A percentile compares a stretch with the other conserved stretches of the same genome.
phyloP scores from a whole-genome alignment of 2,888 invertebrate genomes.

The Sarcophaga rosellei region DNA sequence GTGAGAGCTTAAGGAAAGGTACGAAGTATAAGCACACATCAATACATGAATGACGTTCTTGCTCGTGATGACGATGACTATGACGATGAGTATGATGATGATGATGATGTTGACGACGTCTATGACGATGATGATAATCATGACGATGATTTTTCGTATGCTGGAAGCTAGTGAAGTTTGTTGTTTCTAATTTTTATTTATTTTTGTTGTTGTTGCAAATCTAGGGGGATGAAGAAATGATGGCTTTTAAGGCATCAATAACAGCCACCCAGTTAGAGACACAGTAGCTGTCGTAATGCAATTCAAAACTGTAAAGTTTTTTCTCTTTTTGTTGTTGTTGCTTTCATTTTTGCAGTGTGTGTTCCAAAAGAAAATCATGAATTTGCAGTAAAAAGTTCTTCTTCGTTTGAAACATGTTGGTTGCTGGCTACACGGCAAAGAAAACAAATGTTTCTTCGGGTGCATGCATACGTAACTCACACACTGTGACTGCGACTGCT shows the following conservation, averaged over 20 bases:
- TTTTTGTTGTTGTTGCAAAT: neutral
- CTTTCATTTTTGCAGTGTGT: neutral
- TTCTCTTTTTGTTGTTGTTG: neutral
- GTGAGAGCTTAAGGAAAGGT: conserved; percentile 56
- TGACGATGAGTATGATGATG: neutral
- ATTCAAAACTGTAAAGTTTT: conserved; percentile 66
- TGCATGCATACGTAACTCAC: conserved; percentile 46
- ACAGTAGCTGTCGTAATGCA: conserved; percentile 69
- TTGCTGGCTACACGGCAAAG: conserved; percentile 63
- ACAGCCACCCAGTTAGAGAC: conserved; percentile 69
- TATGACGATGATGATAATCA: conserved; percentile 46
- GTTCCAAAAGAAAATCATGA: conserved; percentile 61
- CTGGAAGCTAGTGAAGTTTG: conserved; percentile 48
- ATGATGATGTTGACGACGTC: conserved; percentile 23
- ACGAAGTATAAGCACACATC: conserved; percentile 52
- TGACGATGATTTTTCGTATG: conserved; percentile 44
- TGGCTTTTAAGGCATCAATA: conserved; percentile 66
- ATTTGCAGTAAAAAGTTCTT: conserved; percentile 68
- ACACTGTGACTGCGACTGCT: too few species aligned
- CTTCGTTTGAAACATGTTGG: conserved; percentile 61
- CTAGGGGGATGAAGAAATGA: conserved; percentile 24
- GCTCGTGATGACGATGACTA: neutral
- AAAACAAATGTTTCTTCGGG: conserved; percentile 13
- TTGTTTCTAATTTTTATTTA: conserved; percentile 41
- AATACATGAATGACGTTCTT: conserved; percentile 49